Conservation (phyloP, 1,140 invertebrate species). For the Cotesia glomerata region DNA sequence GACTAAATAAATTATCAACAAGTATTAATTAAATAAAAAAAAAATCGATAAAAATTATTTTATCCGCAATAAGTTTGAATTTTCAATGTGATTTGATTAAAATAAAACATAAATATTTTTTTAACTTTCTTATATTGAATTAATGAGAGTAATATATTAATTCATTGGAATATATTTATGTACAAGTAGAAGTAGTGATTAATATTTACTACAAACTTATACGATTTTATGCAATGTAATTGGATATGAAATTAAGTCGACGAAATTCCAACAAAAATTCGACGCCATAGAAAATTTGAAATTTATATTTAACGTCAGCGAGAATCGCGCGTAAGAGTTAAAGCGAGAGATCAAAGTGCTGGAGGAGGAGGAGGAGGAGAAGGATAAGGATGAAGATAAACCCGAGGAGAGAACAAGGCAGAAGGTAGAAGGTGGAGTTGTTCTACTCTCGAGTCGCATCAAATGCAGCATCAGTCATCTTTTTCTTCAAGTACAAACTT, state of each 20-base stretch:
- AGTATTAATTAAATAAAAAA: too few species aligned
- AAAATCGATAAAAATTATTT: too few species aligned
- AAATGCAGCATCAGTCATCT: constrained; percentile 52
- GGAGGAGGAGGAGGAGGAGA: too few species aligned
- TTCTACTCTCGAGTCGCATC: constrained; percentile 4
- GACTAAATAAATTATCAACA: too few species aligned
- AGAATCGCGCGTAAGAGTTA: constrained; percentile 31
- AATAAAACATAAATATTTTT: too few species aligned
- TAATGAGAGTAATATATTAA: too few species aligned
- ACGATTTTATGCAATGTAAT: constrained; percentile 54
- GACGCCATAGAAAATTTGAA: constrained; percentile 51
- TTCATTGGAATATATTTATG: too few species aligned
- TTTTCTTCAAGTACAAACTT: constrained; percentile 43
- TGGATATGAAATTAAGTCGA: constrained; percentile 62
- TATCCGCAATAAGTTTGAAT: too few species aligned
- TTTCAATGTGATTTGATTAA: too few species aligned
- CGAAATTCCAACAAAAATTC: constrained; percentile 55
- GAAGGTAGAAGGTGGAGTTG: not conserved
- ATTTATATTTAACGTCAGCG: constrained; percentile 57
- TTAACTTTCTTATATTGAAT: too few species aligned
- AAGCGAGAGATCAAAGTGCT: constrained; percentile 16
- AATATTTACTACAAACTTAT: constrained; percentile 6
- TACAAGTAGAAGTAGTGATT: not conserved
- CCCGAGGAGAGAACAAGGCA: not conserved
- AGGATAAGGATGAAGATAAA: not conserved